Evolutionary conservation across 2,113 vertebrate species (phyloP), one percentile per base, ranked within the genome.

Genomic region (Symphodus melops): DNA sequence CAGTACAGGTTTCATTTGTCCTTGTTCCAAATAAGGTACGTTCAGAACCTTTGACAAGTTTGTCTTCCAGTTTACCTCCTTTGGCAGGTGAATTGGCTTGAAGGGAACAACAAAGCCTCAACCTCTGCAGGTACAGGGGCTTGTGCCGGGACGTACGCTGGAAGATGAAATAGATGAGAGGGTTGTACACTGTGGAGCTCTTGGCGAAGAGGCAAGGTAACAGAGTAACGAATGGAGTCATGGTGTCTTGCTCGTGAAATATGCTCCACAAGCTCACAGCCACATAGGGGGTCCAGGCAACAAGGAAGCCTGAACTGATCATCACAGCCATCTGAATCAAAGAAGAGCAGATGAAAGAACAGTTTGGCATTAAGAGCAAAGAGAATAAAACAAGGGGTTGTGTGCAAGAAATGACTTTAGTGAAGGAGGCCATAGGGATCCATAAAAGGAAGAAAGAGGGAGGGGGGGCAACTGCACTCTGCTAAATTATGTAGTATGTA

Each of bases 151-250:
- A 92, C 2, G 83, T 88, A 48, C 91, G 93, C 83, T 94, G 91
- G 91, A 95, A 96, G 79, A 92, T 17, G 53, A 95, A 95, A 76
- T 95, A 95, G 10, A 96, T 94, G 2, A 96, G 87, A 4, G 95
- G 95, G 85, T 96, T 95, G 53, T 95, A 96, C 0, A 84, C 93
- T 0, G 94, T 95, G 36, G 94, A 92, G 61, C 94, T 94, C 72
- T 95, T 96, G n/a, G 94, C 94, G 0, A 96, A 96, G 8, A 96
- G 92, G 42, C 95, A 96, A 8, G 94, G 95, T 44, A 95, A 86
- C 72, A 96, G 83, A 0, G 91, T 93, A 25, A 94, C 8, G 0
- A 93, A 13, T 6, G 93, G 92, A 25, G 91, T 71, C 0, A 96
- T 81, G 46, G 75, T 87, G 17, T 61, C 42, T 1, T 90, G 89